These are phyloP conservation scores for Trichoplusia ni DNA, from an alignment of 1,140 invertebrate genomes.

Conservation along the genomic window DNA sequence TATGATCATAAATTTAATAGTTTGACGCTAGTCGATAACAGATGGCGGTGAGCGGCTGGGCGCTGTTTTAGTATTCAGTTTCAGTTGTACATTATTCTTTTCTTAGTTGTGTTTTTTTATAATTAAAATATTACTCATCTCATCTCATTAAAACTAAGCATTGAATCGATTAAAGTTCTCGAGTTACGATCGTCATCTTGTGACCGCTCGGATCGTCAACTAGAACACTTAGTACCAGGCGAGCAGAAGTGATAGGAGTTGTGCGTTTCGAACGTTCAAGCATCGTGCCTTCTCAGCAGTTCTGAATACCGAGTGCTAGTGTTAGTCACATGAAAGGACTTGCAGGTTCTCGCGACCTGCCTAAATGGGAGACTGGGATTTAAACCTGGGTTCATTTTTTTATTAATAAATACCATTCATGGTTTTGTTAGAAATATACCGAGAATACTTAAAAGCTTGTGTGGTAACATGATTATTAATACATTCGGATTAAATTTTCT, in stretches of 20 bases:
- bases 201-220: constrained; percentile 71
- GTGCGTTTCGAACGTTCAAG: constrained; percentile 6
- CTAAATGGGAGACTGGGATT: constrained; percentile 15
- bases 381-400: neutral
- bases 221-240: constrained; percentile 76
- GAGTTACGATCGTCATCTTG: constrained; percentile 41
- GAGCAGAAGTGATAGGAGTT: constrained; percentile 49
- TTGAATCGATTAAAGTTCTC: constrained; percentile 31
- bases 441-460: too few relatives aligned
- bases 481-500: constrained; percentile 15
- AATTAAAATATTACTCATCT: constrained; percentile 33
- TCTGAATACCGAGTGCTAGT: constrained; percentile 40
- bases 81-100: constrained; percentile 20
- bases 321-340: constrained; percentile 44
- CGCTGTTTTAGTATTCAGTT: constrained; percentile 23
- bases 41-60: constrained; percentile 58
- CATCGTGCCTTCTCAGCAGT: constrained; percentile 32
- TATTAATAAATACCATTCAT: neutral
- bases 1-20: constrained; percentile 24
- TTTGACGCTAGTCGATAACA: constrained; percentile 58
- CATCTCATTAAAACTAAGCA: constrained; percentile 29
- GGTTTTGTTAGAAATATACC: too few relatives aligned
- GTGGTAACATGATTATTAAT: too few relatives aligned
- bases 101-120: constrained; percentile 26
- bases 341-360: constrained; percentile 39